Evolutionary conservation across 2,797 vertebrate species (phyloP), one percentile per base, ranked within the genome.

Genomic region (Eupleurogrammus muticus): DNA sequence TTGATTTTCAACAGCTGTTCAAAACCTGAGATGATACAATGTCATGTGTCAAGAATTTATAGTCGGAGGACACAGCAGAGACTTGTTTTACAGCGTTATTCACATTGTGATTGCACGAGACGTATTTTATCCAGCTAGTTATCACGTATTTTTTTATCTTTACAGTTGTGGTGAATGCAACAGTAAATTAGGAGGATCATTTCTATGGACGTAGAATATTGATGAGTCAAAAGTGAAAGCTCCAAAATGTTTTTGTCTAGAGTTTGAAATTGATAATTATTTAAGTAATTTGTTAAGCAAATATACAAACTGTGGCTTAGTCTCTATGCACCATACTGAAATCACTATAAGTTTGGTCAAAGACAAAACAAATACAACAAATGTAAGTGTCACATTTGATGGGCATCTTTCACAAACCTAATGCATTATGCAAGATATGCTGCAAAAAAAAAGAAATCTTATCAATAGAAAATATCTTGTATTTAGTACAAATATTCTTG

Each of bases 21-120:
- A 71, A 59, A 56, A 66, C 2, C n/a, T 0, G 19, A 73, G 68
- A 5, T 61, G 72, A 70, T 64, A 72, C 61, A 53, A 62, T 5
- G 24, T 47, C 7, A 3, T 34, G 28, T 9, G 32, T 57, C 13
- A n/a, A 36, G 17, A 47, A 49, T 60, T 42, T 54, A 46, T 17
- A 11, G 38, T 66, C 58, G 40, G 13, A 34, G 49, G 1, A 5
- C 17, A 44, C 54, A 57, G 74, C 69, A 56, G n/a, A 74, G 75
- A 62, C 61, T 49, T 80, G 79, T 83, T 83, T 62, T 75, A 80
- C 53, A 57, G 48, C 36, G 51, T 24, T 11, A 34, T 7, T 34
- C 16, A 10, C 11, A 24, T 61, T 52, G 8, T 0, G 0, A 55
- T 70, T 11, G 49, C 69, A 64, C 6, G 16, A 62, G 16, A 55